Evolutionary conservation across 35 echinoderm and acorn worm species (phyloP).

Genomic region (Lytechinus variegatus): DNA sequence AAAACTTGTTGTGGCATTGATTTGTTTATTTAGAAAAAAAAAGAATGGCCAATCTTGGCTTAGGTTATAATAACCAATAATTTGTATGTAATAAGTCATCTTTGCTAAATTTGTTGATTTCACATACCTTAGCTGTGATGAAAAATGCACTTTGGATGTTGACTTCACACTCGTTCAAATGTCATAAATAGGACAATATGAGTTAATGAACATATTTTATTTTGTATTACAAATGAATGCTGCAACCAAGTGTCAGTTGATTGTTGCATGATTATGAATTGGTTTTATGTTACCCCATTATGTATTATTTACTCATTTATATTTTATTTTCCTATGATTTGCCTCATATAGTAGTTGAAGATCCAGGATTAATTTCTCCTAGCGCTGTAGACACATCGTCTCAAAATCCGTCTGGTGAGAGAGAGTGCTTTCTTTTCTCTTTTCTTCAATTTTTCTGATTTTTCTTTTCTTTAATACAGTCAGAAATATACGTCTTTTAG

Average conservation of each 20-base stretch:
- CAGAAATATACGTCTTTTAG: too few species aligned
- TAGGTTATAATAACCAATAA: too few species aligned
- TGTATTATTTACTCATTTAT: constrained; percentile 26
- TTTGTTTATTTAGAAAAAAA: neutral
- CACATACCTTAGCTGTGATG: too few species aligned
- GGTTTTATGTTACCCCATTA: neutral
- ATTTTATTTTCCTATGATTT: constrained; percentile 17
- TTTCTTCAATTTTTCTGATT: neutral
- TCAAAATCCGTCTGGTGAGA: constrained; percentile 40
- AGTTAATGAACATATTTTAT: too few species aligned
- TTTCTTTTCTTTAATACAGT: neutral
- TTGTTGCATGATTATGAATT: neutral
- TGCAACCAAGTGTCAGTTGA: neutral
- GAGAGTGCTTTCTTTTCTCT: neutral
- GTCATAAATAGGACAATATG: too few species aligned
- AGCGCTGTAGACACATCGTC: constrained; percentile 21
- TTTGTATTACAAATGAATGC: neutral
- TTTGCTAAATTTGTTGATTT: too few species aligned
- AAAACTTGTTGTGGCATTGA: neutral
- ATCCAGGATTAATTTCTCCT: neutral
- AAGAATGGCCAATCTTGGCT: too few species aligned
- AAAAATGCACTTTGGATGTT: too few species aligned
- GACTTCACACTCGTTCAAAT: too few species aligned
- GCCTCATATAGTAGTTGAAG: neutral
- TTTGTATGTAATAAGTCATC: too few species aligned